Base-by-base conservation (phyloP, 2,113 vertebrate species). In the Heliornis fulica region DNA sequence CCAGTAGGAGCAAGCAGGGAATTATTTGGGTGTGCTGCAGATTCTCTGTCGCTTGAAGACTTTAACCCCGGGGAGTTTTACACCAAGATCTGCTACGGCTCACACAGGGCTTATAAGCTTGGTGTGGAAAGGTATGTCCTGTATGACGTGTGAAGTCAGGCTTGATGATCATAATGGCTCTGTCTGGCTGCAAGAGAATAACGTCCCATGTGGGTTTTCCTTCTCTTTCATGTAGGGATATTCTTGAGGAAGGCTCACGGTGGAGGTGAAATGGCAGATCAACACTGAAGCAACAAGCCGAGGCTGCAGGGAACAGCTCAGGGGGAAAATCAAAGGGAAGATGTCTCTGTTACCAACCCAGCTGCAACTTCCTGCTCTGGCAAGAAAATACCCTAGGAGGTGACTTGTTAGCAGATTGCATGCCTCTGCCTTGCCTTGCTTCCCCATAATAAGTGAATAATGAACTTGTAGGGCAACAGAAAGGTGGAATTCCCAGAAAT, bases 311-410 rank as follows among this genome's bases (percentile, higher is more conserved):
- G 78, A 71, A 87, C 2, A 54, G 85, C 94, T 77, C 92, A n/a
- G 83, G 79, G 54, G 25, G 53, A 8, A 40, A 90, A 86, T 83
- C 79, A 32, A 74, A 86, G 60, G 69, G 77, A 72, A 75, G 46
- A 90, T 66, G 60, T 54, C 40, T 87, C 65, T 48, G 75, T 83
- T 71, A 71, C 72, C 85, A 34, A 26, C 78, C 64, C 63, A 31
- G 79, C 84, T 95, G 89, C 75, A 82, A 70, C 93, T 98, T 98
- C 97, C 97, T 96, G 74, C 64, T 96, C 78, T 14, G 46, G 74
- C 72, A 91, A 87, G 80, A 96, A 97, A 97, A 96, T 63, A 95
- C 95, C 97, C 83, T 22, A 11, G 95, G 96, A 96, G 89, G 95
- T 72, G 51, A 69, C 95, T 97, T 82, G 90, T 93, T 93, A 53